A percentile compares a stretch with the other conserved stretches of the same genome.
Conservation (phyloP, 2,888 invertebrate genomes). For the Calephelis perditalis region DNA sequence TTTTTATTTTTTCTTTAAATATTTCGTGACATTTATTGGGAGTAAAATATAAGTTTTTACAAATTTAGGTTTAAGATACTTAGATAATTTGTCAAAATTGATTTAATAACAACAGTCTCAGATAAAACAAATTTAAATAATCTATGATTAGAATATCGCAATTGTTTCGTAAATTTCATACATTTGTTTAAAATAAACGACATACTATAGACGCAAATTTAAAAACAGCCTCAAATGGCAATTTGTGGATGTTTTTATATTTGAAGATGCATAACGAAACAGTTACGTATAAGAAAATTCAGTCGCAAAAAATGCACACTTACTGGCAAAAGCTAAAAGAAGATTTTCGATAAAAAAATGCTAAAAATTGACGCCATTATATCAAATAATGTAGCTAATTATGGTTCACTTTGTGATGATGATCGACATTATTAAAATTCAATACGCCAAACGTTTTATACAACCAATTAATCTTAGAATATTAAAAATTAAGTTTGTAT, state of each 20-base stretch:
- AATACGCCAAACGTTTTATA: constrained; percentile 26
- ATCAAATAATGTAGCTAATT: constrained; percentile 22
- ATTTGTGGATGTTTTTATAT: not conserved
- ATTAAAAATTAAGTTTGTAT: constrained; percentile 25
- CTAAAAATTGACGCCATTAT: constrained; percentile 23
- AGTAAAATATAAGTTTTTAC: too few species aligned
- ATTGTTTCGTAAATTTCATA: too few species aligned
- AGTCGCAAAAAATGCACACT: constrained; percentile 59
- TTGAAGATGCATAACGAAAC: not conserved
- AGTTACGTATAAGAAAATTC: constrained; percentile 29
- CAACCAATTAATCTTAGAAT: constrained; percentile 30
- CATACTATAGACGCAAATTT: constrained; percentile 6
- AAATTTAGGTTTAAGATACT: too few species aligned
- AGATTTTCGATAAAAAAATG: constrained; percentile 27
- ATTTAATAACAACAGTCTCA: too few species aligned
- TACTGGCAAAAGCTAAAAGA: constrained; percentile 56
- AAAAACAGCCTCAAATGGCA: constrained; percentile 10
- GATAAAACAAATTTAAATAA: too few species aligned
- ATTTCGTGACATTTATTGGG: too few species aligned
- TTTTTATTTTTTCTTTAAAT: too few species aligned
- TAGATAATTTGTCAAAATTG: too few species aligned
- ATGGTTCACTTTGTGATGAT: constrained; percentile 34
- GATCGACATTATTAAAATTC: constrained; percentile 25
- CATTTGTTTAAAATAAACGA: not conserved
- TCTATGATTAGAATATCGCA: too few species aligned